phyloP scores from a whole-genome alignment of 2,797 vertebrate genomes.

The Anguilla marmorata region DNA sequence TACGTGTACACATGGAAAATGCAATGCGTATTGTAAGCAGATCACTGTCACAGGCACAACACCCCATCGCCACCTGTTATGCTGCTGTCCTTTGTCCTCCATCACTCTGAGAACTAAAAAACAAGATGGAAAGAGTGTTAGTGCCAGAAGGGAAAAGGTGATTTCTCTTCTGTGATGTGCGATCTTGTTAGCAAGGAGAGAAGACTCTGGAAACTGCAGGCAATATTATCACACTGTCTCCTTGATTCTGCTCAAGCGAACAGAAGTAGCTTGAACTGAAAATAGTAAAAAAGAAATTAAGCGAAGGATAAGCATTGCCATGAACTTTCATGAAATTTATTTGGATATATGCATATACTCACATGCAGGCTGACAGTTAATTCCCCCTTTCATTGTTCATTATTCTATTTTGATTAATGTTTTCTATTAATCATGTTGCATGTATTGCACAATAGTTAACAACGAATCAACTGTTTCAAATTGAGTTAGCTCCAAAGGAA shows the following conservation, averaged over 20 bases:
- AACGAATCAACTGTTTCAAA: not conserved
- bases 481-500: slow-evolving; percentile 1
- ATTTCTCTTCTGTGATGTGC: slow-evolving; percentile 57
- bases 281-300: not conserved
- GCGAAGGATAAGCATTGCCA: not conserved
- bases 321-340: slow-evolving; percentile 10
- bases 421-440: not conserved
- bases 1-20: no score
- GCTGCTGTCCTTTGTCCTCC: no score
- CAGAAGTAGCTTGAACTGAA: not conserved
- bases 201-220: slow-evolving; percentile 27
- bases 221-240: slow-evolving; percentile 19
- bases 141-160: slow-evolving; percentile 8
- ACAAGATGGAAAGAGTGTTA: slow-evolving; percentile 25
- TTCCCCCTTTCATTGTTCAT: slow-evolving; percentile 14
- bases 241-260: slow-evolving; percentile 20
- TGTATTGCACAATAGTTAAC: not conserved
- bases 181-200: slow-evolving; percentile 53
- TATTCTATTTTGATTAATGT: no score
- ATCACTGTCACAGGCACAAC: no score
- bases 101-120: slow-evolving; percentile 9
- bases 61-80: no score
- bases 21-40: no score
- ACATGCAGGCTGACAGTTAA: not conserved
- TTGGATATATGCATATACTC: not conserved